Conservation (phyloP, 2,888 invertebrate species). For the Pharmacophagus antenor region DNA sequence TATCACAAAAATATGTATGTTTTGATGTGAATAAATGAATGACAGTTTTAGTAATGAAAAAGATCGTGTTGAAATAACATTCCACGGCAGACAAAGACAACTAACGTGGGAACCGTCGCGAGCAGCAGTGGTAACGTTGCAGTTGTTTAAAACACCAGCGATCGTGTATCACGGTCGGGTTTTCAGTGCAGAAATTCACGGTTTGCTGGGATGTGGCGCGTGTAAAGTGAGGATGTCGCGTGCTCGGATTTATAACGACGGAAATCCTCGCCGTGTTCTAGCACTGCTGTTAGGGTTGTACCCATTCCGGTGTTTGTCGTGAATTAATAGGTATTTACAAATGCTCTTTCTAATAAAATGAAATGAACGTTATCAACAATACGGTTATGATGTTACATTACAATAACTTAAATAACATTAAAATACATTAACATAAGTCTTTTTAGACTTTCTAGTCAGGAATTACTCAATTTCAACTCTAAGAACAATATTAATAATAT, state of each 20-base stretch:
- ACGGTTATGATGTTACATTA: neutral
- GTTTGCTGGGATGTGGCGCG: slow-evolving; percentile 58
- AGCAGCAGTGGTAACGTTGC: slow-evolving; percentile 42
- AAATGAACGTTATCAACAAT: neutral
- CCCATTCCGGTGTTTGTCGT: neutral
- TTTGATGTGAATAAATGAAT: neutral
- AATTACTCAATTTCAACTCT: too few relatives aligned
- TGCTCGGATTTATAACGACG: slow-evolving; percentile 71
- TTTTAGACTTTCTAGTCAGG: neutral
- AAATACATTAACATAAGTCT: neutral
- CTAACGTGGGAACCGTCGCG: slow-evolving; percentile 26
- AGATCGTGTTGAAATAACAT: slow-evolving; percentile 8
- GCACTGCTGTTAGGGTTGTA: slow-evolving; percentile 50
- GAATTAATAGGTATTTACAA: neutral
- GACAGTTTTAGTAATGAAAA: neutral
- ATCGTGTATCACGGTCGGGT: slow-evolving; percentile 56
- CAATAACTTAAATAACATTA: neutral
- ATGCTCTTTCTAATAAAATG: neutral
- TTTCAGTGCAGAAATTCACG: slow-evolving; percentile 68
- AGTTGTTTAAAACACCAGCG: slow-evolving; percentile 58
- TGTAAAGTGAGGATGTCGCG: slow-evolving; percentile 64
- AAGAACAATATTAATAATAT: too few relatives aligned
- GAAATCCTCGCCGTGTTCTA: slow-evolving; percentile 69
- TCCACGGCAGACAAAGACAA: slow-evolving; percentile 13
- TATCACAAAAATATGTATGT: neutral